Percentiles rank a stretch among this genome's conserved stretches.
These are phyloP conservation scores for Brotula barbata DNA, from an alignment of 2,797 vertebrate species.

Conservation along the genomic window DNA sequence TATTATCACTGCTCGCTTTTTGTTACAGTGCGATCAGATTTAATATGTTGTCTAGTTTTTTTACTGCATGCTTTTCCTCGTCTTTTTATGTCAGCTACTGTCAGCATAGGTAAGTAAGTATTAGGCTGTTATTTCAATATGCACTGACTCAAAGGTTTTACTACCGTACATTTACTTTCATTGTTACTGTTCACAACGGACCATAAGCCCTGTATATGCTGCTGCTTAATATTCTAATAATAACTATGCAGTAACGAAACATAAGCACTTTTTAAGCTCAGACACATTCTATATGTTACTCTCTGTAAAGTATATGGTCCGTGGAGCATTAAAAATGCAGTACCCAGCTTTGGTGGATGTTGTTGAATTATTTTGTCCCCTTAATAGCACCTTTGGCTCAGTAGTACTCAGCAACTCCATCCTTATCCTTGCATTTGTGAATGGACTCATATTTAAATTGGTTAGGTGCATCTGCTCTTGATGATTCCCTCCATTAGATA, in stretches of 20 bases:
- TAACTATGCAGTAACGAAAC: background rate
- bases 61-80: constrained; percentile 41
- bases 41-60: constrained; percentile 67
- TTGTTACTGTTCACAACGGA: too few relatives aligned
- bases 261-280: background rate
- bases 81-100: constrained; percentile 22
- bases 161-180: too few relatives aligned
- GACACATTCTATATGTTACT: background rate
- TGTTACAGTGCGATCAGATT: constrained; percentile 70
- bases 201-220: background rate
- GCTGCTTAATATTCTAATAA: background rate
- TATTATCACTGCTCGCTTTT: constrained; percentile 76
- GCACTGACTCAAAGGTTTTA: background rate
- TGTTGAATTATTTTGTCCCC: constrained; percentile 31
- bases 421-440: constrained; percentile 40
- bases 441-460: constrained; percentile 57
- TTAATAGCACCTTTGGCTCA: constrained; percentile 52
- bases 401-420: constrained; percentile 37
- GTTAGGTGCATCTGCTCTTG: constrained; percentile 45
- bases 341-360: constrained; percentile 18
- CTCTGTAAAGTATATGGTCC: background rate
- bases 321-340: background rate
- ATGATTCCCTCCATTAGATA: constrained; percentile 67
- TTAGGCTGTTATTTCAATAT: background rate
- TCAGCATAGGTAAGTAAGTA: constrained; percentile 2